Base-by-base conservation (phyloP, 2,888 invertebrate species). In the Stenotaenia linearis region DNA sequence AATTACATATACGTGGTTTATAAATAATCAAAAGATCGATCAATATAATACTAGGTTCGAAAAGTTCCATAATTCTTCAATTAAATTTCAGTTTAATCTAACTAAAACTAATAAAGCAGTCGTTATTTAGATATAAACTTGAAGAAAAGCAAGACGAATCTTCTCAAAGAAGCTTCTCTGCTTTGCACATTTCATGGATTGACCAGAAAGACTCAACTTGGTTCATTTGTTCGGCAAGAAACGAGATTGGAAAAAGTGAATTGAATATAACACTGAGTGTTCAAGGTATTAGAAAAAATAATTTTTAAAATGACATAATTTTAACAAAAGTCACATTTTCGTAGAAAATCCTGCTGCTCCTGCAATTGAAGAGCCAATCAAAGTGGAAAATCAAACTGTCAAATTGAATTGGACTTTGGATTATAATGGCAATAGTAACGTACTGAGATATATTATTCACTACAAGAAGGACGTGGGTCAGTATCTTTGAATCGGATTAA, bases 201-300 rank as follows among this genome's bases (percentile, higher is more conserved):
- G 76, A 79, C 5, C 23, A 79, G 1, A 61, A 79, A n/a, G 80
- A 79, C 18, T 81, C 80, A 30, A 81, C 81, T 0, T 79, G 80
- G 9, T 82, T 81, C 32, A 79, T 80, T 0, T 82, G 82, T 35
- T 32, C 40, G 37, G 81, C 80, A 0, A 35, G 45, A 10, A 82
- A 82, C 40, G 23, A 75, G 1, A 76, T 21, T 15, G 82, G 82
- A 10, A 18, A 18, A 7, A 81, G 81, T 21, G 61, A 79, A 37
- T 74, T 79, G 2, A 77, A 61, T 61, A 77, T 78, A 3, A 40
- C 37, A 0, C 40, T 81, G 3, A 28, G 78, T 12, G 81, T 81
- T 2, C 69, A 80, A 78, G 81, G 81, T 81, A 80, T 28, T 30
- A 76, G 18, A 32, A 32, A 32, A 32, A 6, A 9, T 10, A 25